These are phyloP conservation scores for Hemiscyllium ocellatum DNA, from an alignment of 2,113 vertebrate genomes.

Conservation along the genomic window DNA sequence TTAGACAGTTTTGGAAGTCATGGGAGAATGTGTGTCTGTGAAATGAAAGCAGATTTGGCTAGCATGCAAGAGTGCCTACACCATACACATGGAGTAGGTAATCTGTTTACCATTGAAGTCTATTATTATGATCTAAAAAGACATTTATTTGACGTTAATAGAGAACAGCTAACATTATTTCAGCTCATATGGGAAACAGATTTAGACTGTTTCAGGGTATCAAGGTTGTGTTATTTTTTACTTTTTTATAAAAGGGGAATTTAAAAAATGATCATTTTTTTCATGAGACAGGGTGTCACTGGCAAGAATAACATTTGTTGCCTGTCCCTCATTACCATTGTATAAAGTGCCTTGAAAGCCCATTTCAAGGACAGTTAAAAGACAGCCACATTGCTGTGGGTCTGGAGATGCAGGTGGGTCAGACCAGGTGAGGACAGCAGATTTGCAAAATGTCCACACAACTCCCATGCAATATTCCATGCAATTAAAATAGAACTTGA, in stretches of 20 bases:
- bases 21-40: not conserved
- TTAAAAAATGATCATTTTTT: not conserved
- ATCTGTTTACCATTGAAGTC: constrained; percentile 11
- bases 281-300: too few species aligned
- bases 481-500: not conserved
- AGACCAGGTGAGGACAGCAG: too few species aligned
- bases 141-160: not conserved
- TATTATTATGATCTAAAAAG: not conserved
- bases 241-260: not conserved
- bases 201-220: not conserved
- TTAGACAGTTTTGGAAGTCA: not conserved
- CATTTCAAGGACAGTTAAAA: too few species aligned
- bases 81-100: not conserved
- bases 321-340: too few species aligned
- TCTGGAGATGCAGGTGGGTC: too few species aligned
- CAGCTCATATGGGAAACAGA: not conserved
- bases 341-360: too few species aligned
- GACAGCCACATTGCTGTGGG: too few species aligned
- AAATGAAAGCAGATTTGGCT: not conserved
- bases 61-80: not conserved
- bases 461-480: not conserved
- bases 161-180: not conserved
- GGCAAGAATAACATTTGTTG: too few species aligned
- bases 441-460: not conserved
- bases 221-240: not conserved